phyloP scores from a whole-genome alignment of 2,113 vertebrate genomes.

The Gasterosteus aculeatus region DNA sequence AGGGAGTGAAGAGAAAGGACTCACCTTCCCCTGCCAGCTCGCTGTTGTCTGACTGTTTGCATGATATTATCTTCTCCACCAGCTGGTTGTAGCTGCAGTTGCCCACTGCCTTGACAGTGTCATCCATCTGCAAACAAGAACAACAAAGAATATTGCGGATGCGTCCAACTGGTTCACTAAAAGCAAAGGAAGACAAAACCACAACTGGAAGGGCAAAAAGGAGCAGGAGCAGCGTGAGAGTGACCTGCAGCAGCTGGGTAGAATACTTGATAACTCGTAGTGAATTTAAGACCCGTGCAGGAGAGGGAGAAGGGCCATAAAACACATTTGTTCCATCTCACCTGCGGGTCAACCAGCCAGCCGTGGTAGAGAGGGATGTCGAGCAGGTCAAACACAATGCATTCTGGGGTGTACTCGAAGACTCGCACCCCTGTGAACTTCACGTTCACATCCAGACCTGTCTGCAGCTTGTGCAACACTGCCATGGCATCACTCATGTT shows the following conservation, averaged over 20 bases:
- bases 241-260: background rate
- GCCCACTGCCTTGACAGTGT: constrained; percentile 95
- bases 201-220: background rate
- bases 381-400: constrained; percentile 98
- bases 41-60: constrained; percentile 96
- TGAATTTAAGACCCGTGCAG: constrained; percentile 19
- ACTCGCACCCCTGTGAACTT: constrained; percentile 96
- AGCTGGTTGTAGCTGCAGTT: constrained; percentile 99
- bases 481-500: constrained; percentile 99
- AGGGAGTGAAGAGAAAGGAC: constrained; percentile 44
- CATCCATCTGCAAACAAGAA: constrained; percentile 85
- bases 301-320: background rate
- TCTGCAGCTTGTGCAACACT: constrained; percentile 96
- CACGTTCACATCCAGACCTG: constrained; percentile 97
- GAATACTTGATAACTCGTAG: constrained; percentile 20
- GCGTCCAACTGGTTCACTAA: background rate
- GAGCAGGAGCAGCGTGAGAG: background rate
- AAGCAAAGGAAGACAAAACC: background rate
- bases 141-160: constrained; percentile 28
- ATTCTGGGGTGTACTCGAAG: constrained; percentile 98
- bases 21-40: constrained; percentile 96
- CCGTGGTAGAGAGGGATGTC: constrained; percentile 98
- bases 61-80: constrained; percentile 98
- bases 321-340: constrained; percentile 66
- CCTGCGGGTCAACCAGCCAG: constrained; percentile 98